Percentiles rank a stretch among this genome's conserved stretches.
Evolutionary conservation across 2,888 invertebrate species (phyloP).

Genomic region (Phyllotreta cruciferae): DNA sequence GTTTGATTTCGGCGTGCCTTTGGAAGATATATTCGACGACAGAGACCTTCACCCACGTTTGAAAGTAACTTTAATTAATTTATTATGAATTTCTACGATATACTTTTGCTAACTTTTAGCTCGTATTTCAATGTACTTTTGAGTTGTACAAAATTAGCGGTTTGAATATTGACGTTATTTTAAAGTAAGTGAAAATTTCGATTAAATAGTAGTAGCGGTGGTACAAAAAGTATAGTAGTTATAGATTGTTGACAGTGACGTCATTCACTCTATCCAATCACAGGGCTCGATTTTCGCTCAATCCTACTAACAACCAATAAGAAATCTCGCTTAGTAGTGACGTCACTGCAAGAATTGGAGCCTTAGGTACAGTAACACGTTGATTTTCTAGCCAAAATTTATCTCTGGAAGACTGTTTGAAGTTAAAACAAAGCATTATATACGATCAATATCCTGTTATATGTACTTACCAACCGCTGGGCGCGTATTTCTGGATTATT

Average conservation of each 20-base stretch:
- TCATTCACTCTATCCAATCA: no score
- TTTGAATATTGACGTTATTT: conserved; percentile 30
- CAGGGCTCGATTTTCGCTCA: no score
- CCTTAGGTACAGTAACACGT: neutral
- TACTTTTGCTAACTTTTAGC: conserved; percentile 36
- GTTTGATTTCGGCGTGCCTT: conserved; percentile 48
- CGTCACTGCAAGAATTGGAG: no score
- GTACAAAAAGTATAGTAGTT: neutral
- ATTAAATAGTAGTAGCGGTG: neutral
- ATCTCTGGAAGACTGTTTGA: conserved; percentile 35
- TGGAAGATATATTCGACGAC: conserved; percentile 47
- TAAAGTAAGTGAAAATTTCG: conserved; percentile 37
- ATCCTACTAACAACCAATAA: no score
- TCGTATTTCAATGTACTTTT: conserved; percentile 39
- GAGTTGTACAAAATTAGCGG: conserved; percentile 28
- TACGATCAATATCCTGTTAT: conserved; percentile 30
- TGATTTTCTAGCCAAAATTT: conserved; percentile 30
- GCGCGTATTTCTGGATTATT: conserved; percentile 46
- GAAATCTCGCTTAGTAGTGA: no score
- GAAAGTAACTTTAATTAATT: conserved; percentile 34
- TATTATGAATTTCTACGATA: conserved; percentile 3
- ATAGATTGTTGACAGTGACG: no score
- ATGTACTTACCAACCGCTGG: conserved; percentile 31
- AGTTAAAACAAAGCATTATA: conserved; percentile 43
- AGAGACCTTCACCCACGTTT: conserved; percentile 46